Percentiles rank a stretch among this genome's conserved stretches.
Conservation (phyloP, 2,797 vertebrate genomes). For the Aselliscus stoliczkanus region DNA sequence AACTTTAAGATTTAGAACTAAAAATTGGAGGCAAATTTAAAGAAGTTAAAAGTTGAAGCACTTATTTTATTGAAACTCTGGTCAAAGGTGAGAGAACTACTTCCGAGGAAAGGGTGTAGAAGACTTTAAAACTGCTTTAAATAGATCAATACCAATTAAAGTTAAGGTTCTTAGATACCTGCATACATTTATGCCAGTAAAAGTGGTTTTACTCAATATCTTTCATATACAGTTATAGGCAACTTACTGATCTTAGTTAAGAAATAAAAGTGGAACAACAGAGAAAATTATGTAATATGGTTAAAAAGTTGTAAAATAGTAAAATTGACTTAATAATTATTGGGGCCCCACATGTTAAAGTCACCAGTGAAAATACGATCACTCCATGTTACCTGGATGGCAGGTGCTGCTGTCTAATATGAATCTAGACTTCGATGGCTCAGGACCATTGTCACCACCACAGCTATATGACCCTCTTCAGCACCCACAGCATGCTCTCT, state of each 20-base stretch:
- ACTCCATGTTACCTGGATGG: not conserved
- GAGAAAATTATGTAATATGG: not conserved
- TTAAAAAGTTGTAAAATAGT: not conserved
- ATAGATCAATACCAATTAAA: not conserved
- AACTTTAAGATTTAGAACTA: not conserved
- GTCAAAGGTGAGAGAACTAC: not conserved
- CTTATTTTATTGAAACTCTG: not conserved
- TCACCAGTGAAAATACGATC: not conserved
- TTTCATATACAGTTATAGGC: not conserved
- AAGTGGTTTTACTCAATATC: not conserved
- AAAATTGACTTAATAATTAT: not conserved
- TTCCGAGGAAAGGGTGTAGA: not conserved
- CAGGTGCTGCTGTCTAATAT: not conserved
- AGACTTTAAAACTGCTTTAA: not conserved
- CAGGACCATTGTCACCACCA: not conserved
- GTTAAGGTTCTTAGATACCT: not conserved
- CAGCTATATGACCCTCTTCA: not conserved
- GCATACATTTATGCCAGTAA: not conserved
- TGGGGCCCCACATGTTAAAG: not conserved
- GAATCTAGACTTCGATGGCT: not conserved
- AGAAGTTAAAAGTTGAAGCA: constrained; percentile 18
- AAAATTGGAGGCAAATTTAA: constrained; percentile 29
- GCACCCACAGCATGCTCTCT: not conserved
- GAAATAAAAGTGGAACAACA: constrained; percentile 9
- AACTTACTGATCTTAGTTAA: constrained; percentile 5